Percentiles rank a stretch among this genome's conserved stretches.
These are phyloP conservation scores for Aphelenchoides fujianensis DNA, from an alignment of 1,140 invertebrate genomes.

Conservation along the genomic window DNA sequence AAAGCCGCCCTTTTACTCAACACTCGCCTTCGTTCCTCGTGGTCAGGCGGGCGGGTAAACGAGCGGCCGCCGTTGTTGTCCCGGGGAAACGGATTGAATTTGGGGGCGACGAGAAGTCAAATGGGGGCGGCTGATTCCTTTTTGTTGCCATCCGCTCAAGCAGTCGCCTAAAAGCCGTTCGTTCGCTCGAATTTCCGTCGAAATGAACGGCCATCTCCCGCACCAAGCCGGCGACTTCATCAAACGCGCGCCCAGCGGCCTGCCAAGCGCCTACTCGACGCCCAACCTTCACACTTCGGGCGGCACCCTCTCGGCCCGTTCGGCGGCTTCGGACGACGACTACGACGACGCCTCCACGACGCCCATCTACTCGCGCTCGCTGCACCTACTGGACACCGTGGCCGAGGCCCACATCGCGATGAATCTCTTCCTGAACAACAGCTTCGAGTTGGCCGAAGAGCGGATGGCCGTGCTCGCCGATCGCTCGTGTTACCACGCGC, in stretches of 20 bases:
- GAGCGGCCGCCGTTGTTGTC: not conserved
- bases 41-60: not conserved
- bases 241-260: not conserved
- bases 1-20: too few relatives aligned
- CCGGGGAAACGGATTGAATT: not conserved
- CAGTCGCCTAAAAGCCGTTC: too few relatives aligned
- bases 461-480: slow-evolving; percentile 75
- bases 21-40: too few relatives aligned
- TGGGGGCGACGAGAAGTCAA: not conserved
- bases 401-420: slow-evolving; percentile 72
- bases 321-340: slow-evolving; percentile 10
- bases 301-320: not conserved
- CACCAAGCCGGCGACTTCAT: not conserved
- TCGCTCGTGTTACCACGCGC: slow-evolving; percentile 82
- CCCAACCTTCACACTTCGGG: not conserved
- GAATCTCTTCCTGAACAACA: slow-evolving; percentile 81
- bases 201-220: not conserved
- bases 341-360: slow-evolving; percentile 2
- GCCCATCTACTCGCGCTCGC: not conserved
- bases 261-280: slow-evolving; percentile 6
- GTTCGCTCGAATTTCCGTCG: too few relatives aligned
- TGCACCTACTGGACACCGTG: slow-evolving; percentile 68
- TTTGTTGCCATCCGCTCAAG: not conserved
- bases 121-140: not conserved
- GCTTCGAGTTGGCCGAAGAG: slow-evolving; percentile 75